Base-by-base conservation (phyloP, 2,888 invertebrate genomes). In the Corythucha ciliata region DNA sequence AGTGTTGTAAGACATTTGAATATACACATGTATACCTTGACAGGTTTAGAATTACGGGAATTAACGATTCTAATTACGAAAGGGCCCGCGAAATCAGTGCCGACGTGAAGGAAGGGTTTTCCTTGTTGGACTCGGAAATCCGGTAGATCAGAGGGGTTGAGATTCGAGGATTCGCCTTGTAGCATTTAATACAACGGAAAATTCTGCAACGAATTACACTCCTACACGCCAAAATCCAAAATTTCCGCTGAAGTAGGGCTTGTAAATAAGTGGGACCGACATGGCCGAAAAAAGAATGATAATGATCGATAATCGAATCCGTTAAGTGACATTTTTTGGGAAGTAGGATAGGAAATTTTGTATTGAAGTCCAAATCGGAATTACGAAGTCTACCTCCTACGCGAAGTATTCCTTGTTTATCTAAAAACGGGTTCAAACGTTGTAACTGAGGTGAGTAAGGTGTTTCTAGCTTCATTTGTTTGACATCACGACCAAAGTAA, bases 1-100 rank as follows among this genome's bases (percentile, higher is more conserved):
- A 60, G 60, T 0, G 62, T 59, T 0, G 59, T 48, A 55, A 63
- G 56, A 32, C 63, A 63, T 1, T 62, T 49, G 32, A 65, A 64
- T 39, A 59, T 2, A n/a, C 54, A 52, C 5, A 57, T 12, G 16
- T 57, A 58, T 12, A 34, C 49, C 36, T 58, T 58, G 7, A 12
- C 27, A 1, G 53, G 14, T 24, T 51, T 54, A 12, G 34, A 33
- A 4, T 48, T 48, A 2, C 55, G 36, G 22, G 22, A 14, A 10
- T 12, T 16, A 8, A 49, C 36, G 8, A 26, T 22, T 27, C 42
- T 45, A 7, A 47, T 21, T 1, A 18, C 10, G 27, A 60, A 57
- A 12, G 57, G 56, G 1, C 60, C 60, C 3, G 61, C 60, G 24
- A 61, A 62, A 29, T 61, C 59, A 0, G 61, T 36, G 3, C 61